Conservation (phyloP, 2,797 vertebrate species). For the Nyctalus aviator region DNA sequence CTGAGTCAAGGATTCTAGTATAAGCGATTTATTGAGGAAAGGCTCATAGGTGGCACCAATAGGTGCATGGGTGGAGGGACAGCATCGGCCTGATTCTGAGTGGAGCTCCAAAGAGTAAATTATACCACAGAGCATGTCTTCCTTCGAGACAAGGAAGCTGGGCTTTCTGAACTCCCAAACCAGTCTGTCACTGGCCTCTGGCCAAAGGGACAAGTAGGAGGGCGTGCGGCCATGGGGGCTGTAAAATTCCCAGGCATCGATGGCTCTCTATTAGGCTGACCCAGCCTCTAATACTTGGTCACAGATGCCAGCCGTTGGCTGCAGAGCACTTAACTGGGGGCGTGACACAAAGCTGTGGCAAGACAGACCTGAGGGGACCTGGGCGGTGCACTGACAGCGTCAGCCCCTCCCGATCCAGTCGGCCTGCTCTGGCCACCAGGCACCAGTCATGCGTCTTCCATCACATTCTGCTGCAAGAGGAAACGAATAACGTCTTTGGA, state of each 20-base stretch:
- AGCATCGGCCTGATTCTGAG: not conserved
- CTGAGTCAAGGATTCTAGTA: not conserved
- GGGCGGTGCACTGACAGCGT: not conserved
- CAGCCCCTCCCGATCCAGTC: not conserved
- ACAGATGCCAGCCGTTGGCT: not conserved
- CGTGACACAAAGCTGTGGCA: not conserved
- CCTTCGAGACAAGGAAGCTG: not conserved
- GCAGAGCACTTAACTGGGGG: not conserved
- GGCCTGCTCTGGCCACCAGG: not conserved
- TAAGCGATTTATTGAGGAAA: conserved; percentile 51
- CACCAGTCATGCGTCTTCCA: not conserved
- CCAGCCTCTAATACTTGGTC: not conserved
- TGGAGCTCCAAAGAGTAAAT: not conserved
- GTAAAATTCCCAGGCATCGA: not conserved
- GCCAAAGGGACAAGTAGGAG: not conserved
- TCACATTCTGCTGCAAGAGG: conserved; percentile 79
- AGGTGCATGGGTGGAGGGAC: not conserved
- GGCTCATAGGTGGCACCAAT: not conserved
- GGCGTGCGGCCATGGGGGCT: not conserved
- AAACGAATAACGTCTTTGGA: conserved; percentile 86
- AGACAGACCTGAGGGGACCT: not conserved
- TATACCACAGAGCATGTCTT: not conserved
- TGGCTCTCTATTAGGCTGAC: not conserved
- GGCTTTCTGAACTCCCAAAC: not conserved
- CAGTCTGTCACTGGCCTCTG: not conserved